A percentile compares a stretch with the other conserved stretches of the same genome.
Conservation (phyloP, 1,140 invertebrate species). For the Aphis craccivora region DNA sequence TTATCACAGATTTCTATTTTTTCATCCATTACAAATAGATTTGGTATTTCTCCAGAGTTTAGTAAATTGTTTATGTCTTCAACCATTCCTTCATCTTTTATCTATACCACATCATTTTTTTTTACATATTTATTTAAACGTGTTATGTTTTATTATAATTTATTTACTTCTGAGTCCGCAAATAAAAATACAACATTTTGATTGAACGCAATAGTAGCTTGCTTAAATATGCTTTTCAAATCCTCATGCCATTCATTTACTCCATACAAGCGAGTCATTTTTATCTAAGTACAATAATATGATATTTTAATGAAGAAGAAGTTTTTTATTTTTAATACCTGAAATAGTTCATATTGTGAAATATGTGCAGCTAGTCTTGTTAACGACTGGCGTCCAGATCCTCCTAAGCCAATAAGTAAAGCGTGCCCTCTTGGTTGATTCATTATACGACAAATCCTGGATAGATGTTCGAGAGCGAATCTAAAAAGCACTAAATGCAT, state of each 20-base stretch:
- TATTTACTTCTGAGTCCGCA: slow-evolving; percentile 36
- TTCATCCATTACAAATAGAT: slow-evolving; percentile 87
- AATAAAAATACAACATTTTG: slow-evolving; percentile 45
- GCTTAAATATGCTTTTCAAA: slow-evolving; percentile 43
- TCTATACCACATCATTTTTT: slow-evolving; percentile 66
- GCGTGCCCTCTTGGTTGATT: slow-evolving; percentile 89
- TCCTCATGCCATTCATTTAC: slow-evolving; percentile 48
- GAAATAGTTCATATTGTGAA: slow-evolving; percentile 89
- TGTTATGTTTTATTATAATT: background rate
- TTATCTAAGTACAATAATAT: slow-evolving; percentile 21
- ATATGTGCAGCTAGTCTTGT: slow-evolving; percentile 90
- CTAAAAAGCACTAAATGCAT: slow-evolving; percentile 96
- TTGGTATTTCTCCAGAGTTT: slow-evolving; percentile 93
- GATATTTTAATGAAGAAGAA: background rate
- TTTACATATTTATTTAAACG: too few species aligned
- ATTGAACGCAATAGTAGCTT: background rate
- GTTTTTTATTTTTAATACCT: slow-evolving; percentile 62
- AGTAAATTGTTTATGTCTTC: slow-evolving; percentile 95
- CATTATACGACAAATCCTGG: slow-evolving; percentile 87
- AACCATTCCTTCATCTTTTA: slow-evolving; percentile 91
- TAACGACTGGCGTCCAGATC: slow-evolving; percentile 90
- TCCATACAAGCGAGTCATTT: slow-evolving; percentile 22
- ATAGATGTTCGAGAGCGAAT: slow-evolving; percentile 95
- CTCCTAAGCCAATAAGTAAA: slow-evolving; percentile 87
- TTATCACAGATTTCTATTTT: slow-evolving; percentile 96